A percentile compares a stretch with the other conserved stretches of the same genome.
phyloP scores from a whole-genome alignment of 2,888 invertebrate genomes.

The Ectropis crepuscularia region DNA sequence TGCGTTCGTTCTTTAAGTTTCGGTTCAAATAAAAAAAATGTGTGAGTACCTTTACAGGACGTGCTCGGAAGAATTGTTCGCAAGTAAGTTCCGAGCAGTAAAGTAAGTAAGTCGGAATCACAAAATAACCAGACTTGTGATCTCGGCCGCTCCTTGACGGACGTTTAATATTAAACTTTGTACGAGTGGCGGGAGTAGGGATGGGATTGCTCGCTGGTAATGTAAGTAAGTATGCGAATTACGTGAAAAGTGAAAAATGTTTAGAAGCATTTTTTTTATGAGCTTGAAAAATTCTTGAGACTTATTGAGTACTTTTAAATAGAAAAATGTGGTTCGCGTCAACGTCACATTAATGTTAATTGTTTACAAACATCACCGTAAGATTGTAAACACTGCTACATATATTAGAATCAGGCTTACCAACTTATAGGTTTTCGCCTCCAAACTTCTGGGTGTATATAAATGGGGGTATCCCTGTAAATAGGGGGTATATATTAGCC shows the following conservation, averaged over 20 bases:
- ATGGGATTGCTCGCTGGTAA: not conserved
- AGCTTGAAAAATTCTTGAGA: not conserved
- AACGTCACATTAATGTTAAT: too few relatives aligned
- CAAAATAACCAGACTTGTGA: conserved; percentile 18
- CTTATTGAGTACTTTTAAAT: too few relatives aligned
- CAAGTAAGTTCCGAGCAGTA: conserved; percentile 4
- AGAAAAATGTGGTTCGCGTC: too few relatives aligned
- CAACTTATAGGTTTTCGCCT: too few relatives aligned
- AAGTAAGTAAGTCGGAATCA: conserved; percentile 17
- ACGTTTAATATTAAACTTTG: conserved; percentile 35
- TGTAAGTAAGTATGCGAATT: not conserved
- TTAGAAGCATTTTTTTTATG: too few relatives aligned
- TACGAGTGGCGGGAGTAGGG: not conserved
- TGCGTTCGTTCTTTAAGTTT: too few relatives aligned
- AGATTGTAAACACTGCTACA: too few relatives aligned
- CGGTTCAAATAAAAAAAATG: conserved; percentile 9
- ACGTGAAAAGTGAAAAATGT: not conserved
- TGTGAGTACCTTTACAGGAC: not conserved
- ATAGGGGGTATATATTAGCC: too few relatives aligned
- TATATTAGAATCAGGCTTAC: too few relatives aligned
- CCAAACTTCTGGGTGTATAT: too few relatives aligned
- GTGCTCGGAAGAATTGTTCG: conserved; percentile 4
- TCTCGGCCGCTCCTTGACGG: conserved; percentile 20
- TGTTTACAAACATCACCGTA: too few relatives aligned
- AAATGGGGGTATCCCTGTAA: too few relatives aligned